Evolutionary conservation across 2,888 invertebrate species (phyloP), one percentile per base, ranked within the genome.

Genomic region (Anarsia innoxiella): DNA sequence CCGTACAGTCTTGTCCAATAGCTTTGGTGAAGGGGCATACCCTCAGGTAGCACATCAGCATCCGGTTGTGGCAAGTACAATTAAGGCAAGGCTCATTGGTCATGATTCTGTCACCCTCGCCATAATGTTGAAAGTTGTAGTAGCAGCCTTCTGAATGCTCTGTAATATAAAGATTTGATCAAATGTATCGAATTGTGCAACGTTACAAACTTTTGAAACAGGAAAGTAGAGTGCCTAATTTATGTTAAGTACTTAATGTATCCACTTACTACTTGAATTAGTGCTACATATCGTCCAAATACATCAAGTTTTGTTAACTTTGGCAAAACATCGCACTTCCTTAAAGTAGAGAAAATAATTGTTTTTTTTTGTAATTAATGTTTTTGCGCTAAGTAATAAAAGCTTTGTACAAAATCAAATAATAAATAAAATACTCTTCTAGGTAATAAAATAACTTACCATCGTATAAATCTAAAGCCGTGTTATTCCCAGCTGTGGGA

Each of bases 61-160:
- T 96, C 66, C 92, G 91, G 67, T 95, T 95, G 87, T 95, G 94
- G 77, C 96, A 97, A 51, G 96, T 96, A 82, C 96, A 97, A 83
- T 97, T 97, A 49, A 97, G 88, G 76, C 96, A 96, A 54, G 96
- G 96, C 75, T 97, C 96, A 86, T 96, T 96, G 55, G 96, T 96
- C 83, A 94, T 88, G 67, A 97, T 96, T 67, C 95, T 89, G 75
- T 96, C 95, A 40, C 96, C 95, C 86, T 96, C 95, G 48, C 93
- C 91, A 79, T 96, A 96, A 65, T 94, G 94, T 76, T 95, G 93
- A 78, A 94, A 95, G 87, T 96, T 95, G 85, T 96, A 96, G 82
- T 95, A 96, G 74, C 96, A 96, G 56, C 95, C 95, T 53, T 88
- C 87, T 43, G 88, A 56, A 42, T 70, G 51, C 23, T 86, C 90